Conservation (phyloP, 1,140 invertebrate genomes). For the Dufourea novaeangliae region DNA sequence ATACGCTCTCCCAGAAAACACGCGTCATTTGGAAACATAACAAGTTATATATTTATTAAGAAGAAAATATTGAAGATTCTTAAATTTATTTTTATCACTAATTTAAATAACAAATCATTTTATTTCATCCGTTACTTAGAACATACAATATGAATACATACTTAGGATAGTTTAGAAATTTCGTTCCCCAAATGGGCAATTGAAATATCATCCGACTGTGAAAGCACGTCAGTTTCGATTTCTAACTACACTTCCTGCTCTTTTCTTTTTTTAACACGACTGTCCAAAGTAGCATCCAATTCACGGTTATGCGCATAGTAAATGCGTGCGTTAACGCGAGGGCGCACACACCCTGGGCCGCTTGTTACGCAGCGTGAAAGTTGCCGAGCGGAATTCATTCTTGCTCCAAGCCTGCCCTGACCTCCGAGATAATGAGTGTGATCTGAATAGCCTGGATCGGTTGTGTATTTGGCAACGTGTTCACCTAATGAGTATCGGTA, state of each 20-base stretch:
- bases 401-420: constrained; percentile 68
- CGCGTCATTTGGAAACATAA: too few species aligned
- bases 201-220: not conserved
- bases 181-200: not conserved
- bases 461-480: constrained; percentile 65
- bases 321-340: not conserved
- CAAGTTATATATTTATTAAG: too few species aligned
- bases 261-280: constrained; percentile 7
- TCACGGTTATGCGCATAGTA: constrained; percentile 3
- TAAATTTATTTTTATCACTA: too few species aligned
- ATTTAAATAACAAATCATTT: too few species aligned
- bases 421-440: constrained; percentile 67
- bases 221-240: not conserved
- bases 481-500: constrained; percentile 40
- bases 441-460: constrained; percentile 59
- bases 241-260: not conserved
- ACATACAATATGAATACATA: too few species aligned
- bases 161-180: not conserved
- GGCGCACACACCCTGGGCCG: too few species aligned
- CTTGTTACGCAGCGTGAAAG: constrained; percentile 64
- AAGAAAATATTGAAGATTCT: too few species aligned
- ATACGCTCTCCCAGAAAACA: too few species aligned
- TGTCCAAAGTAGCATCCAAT: constrained; percentile 1
- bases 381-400: constrained; percentile 66
- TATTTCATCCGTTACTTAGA: too few species aligned